phyloP scores from a whole-genome alignment of 2,113 vertebrate genomes.

The Anolis sagrei region DNA sequence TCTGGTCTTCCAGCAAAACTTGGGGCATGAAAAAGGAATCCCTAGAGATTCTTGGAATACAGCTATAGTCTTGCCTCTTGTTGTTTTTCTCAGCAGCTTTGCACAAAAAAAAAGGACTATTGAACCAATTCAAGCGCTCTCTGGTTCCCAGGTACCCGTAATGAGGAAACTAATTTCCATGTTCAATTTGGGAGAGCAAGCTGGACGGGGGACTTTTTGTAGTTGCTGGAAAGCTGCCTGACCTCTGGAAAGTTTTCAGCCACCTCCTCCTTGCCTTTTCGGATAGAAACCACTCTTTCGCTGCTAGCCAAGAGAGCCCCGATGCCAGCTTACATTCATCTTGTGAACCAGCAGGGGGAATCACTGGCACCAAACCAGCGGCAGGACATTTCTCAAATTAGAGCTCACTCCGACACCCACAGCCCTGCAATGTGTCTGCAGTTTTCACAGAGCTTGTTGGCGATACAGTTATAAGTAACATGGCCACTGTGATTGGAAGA shows the following conservation, averaged over 20 bases:
- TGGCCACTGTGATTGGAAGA: too few relatives aligned
- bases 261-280: constrained; percentile 1
- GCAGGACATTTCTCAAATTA: background rate
- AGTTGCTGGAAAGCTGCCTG: constrained; percentile 24
- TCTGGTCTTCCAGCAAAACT: background rate
- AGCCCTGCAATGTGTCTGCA: background rate
- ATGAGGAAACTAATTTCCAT: constrained; percentile 40
- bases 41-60: background rate
- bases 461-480: too few relatives aligned
- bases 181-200: constrained; percentile 27
- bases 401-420: background rate
- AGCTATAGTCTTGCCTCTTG: background rate
- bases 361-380: background rate
- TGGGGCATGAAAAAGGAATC: background rate
- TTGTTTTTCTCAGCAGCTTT: constrained; percentile 9
- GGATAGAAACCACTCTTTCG: constrained; percentile 11
- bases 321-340: constrained; percentile 4
- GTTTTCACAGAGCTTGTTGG: background rate
- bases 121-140: constrained; percentile 12
- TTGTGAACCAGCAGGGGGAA: constrained; percentile 12
- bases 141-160: constrained; percentile 35
- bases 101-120: background rate
- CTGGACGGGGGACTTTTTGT: constrained; percentile 14
- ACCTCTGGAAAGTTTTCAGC: background rate
- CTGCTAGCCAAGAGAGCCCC: background rate